Evolutionary conservation across 2,113 vertebrate genomes (phyloP), one percentile per base, ranked within the genome.

Genomic region (Genyomyrus donnyi): DNA sequence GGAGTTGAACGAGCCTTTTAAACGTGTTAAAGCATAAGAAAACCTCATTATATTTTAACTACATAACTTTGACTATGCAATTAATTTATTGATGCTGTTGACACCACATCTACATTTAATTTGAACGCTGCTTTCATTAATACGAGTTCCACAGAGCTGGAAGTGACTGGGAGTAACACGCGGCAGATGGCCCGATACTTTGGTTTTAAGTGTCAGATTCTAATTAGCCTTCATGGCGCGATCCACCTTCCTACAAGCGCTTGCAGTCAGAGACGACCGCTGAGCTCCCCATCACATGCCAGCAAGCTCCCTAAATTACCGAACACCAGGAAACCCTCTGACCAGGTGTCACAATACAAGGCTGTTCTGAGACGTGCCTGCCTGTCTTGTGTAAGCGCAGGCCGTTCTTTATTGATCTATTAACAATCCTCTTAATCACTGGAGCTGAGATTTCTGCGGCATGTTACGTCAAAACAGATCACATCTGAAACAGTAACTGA

Each of bases 181-280:
- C 88, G 89, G 94, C 95, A 96, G 94, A 94, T 95, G 94, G 94
- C 91, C 91, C 87, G 90, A 93, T 91, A 92, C 92, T 92, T 93
- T 94, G 74, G 83, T 91, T 93, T 91, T 91, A 92, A 90, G 93
- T 93, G 95, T 93, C 93, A 93, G 94, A 93, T 92, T 93, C 91
- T 94, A 95, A 95, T 95, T 94, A 95, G 95, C 92, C 89, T 93
- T 90, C 92, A 92, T 92, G 92, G 92, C 88, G 92, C 93, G 92
- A 94, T 93, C 88, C 91, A 91, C 93, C 92, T 92, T 94, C 93
- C 93, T 92, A 93, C 91, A 93, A 93, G 92, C 93, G 89, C 89
- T n/a, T 88, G 89, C 91, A 89, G 90, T 91, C 84, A 90, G 80
- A 84, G 85, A 46, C 89, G 21, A 88, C 85, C 49, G 88, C 89